phyloP scores from a whole-genome alignment of 2,888 invertebrate species.

The Ariolimax columbianus region DNA sequence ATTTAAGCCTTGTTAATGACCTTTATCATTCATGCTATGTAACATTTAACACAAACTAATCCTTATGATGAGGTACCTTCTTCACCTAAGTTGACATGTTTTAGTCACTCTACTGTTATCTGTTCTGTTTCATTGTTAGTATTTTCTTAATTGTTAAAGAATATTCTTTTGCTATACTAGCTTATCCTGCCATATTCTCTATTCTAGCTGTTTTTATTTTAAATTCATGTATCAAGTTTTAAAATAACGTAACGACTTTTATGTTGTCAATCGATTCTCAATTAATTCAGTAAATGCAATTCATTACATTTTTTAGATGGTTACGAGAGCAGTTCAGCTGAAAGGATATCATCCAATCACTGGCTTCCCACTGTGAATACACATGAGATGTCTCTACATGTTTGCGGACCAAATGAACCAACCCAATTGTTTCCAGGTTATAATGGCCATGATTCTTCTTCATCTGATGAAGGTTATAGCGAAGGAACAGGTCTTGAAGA shows the following conservation, averaged over 20 bases:
- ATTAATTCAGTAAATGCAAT: neutral
- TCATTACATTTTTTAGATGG: neutral
- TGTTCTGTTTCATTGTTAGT: too few species aligned
- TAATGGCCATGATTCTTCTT: neutral
- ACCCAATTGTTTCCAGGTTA: neutral
- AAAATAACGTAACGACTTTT: neutral
- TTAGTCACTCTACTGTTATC: too few species aligned
- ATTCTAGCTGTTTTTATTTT: too few species aligned
- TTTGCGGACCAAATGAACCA: neutral
- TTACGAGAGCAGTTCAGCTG: neutral
- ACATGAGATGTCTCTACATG: neutral
- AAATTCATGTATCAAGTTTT: too few species aligned
- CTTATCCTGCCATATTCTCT: too few species aligned
- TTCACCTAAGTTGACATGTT: too few species aligned
- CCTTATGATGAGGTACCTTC: too few species aligned
- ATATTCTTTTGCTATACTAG: too few species aligned
- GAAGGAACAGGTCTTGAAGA: conserved; percentile 22
- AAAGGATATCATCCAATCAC: neutral
- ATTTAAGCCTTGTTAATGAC: too few species aligned
- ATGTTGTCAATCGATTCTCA: neutral
- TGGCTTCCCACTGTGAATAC: neutral
- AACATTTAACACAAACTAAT: too few species aligned
- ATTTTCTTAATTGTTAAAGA: too few species aligned
- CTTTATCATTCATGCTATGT: too few species aligned
- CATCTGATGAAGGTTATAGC: conserved; percentile 21